These are phyloP conservation scores for Drosophila peninsularis DNA, from an alignment of 2,888 invertebrate species.

Conservation along the genomic window DNA sequence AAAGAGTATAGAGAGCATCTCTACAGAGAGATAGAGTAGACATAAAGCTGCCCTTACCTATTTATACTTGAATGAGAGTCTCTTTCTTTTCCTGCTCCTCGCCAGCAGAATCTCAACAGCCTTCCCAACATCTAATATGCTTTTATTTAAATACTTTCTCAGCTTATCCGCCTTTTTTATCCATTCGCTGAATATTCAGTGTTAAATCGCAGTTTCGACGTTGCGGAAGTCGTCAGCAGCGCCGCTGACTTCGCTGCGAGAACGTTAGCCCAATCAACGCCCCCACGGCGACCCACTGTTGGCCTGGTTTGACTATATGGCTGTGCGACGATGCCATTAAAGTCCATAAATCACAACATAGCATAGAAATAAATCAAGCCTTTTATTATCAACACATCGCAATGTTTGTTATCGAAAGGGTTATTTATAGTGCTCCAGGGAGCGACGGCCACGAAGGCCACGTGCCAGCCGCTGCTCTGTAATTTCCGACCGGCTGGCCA, in stretches of 20 bases:
- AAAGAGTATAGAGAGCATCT: too few relatives aligned
- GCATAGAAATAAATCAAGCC: conserved; percentile 80
- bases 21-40: too few relatives aligned
- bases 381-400: conserved; percentile 80
- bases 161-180: background rate
- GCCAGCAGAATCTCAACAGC: too few relatives aligned
- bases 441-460: conserved; percentile 30
- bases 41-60: too few relatives aligned
- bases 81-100: background rate
- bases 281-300: background rate
- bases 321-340: conserved; percentile 65
- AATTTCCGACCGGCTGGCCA: conserved; percentile 44
- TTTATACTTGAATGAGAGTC: too few relatives aligned
- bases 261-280: background rate
- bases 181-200: conserved; percentile 34
- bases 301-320: conserved; percentile 10
- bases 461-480: conserved; percentile 29
- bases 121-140: too few relatives aligned
- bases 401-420: conserved; percentile 80
- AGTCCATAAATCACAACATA: conserved; percentile 77
- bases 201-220: conserved; percentile 41
- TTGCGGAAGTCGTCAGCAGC: conserved; percentile 27
- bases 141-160: background rate
- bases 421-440: conserved; percentile 78
- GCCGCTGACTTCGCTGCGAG: conserved; percentile 2